Evolutionary conservation across 2,113 vertebrate species (phyloP), one percentile per base, ranked within the genome.

Genomic region (Pomatostomus ruficeps): DNA sequence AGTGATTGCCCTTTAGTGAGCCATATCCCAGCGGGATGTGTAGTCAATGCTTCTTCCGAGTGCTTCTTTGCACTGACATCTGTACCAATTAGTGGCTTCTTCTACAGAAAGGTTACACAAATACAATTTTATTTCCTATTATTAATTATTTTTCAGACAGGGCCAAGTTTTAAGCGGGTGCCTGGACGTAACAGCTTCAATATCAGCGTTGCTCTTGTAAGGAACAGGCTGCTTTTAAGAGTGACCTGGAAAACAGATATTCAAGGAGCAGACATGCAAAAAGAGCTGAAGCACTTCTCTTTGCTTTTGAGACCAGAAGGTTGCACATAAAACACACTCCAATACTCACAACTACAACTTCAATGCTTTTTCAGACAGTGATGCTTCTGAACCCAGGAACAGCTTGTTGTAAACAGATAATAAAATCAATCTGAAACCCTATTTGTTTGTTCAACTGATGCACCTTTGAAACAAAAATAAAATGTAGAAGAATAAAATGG

Each of bases 31-130:
- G 11, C 0, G 14, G 63, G 91, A 81, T 77, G 67, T 91, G 72
- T 80, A 95, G 95, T 88, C 91, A 90, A 62, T 82, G 89, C 68
- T 83, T 38, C 74, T 94, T 97, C 85, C 2, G 2, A 91, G 75
- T 48, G 78, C 28, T 78, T 38, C 79, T 91, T 88, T 88, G 82
- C 79, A 48, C 49, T 62, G 55, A 14, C 81, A 73, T 59, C 78
- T 83, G 43, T 17, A 66, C 79, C 85, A 90, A 63, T 88, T 88
- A 94, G 43, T 24, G 1, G 25, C 52, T 84, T 48, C 51, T 84
- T 57, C 79, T 49, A 38, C 17, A 71, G 45, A 90, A 95, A 90
- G 72, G 67, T 88, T 95, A 88, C 2, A 13, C 55, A 93, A 88
- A 85, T 17, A 67, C n/a, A 15, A 24, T 70, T 88, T 89, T 68